phyloP scores from a whole-genome alignment of 2,113 vertebrate genomes.

The Rynchops niger region DNA sequence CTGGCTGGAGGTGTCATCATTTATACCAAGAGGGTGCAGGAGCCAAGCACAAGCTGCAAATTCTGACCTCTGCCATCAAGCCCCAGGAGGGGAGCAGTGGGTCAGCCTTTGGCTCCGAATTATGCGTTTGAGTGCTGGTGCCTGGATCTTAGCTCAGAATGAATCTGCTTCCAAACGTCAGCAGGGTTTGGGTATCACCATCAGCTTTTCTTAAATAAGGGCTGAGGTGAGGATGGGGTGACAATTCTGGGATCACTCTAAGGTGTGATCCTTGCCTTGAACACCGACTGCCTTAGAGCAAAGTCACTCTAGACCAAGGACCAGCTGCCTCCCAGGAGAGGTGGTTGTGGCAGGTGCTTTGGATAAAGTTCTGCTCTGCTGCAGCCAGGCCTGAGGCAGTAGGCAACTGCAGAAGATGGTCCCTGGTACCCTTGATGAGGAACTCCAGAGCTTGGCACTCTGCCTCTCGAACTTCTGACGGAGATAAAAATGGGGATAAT shows the following conservation, averaged over 20 bases:
- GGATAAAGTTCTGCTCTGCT: neutral
- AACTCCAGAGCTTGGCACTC: neutral
- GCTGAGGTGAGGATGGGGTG: neutral
- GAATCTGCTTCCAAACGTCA: neutral
- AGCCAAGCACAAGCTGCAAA: neutral
- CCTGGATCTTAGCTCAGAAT: neutral
- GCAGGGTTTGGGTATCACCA: neutral
- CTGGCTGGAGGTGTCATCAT: neutral
- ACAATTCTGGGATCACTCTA: neutral
- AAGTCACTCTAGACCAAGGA: neutral
- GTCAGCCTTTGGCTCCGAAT: neutral
- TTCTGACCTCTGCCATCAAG: neutral
- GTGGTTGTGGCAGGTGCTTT: neutral
- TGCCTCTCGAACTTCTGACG: neutral
- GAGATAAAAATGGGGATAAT: neutral
- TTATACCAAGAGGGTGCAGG: neutral
- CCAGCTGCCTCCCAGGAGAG: neutral
- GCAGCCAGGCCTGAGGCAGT: neutral
- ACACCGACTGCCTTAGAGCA: neutral
- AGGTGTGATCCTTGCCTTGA: neutral
- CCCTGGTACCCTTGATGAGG: neutral
- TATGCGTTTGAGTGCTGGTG: accelerated
- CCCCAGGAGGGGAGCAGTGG: neutral
- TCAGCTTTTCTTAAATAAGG: neutral
- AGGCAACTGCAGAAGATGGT: neutral